phyloP scores from a whole-genome alignment of 2,888 invertebrate genomes.

The Cheilosia variabilis region DNA sequence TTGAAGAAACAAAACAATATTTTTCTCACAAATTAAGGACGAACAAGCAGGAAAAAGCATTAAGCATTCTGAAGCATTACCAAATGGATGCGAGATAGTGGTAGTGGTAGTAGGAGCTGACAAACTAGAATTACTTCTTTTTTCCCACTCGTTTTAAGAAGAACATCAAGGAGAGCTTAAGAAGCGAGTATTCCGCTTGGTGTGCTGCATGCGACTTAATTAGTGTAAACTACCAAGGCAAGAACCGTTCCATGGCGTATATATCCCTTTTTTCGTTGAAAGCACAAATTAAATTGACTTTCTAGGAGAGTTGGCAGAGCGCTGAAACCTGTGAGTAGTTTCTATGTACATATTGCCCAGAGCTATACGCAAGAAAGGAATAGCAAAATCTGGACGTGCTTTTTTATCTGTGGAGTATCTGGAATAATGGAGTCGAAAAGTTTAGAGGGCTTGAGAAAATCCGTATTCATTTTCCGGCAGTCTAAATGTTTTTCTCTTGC shows the following conservation, averaged over 20 bases:
- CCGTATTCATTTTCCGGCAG: neutral
- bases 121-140: slow-evolving; percentile 16
- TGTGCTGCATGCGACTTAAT: slow-evolving; percentile 29
- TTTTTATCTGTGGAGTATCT: slow-evolving; percentile 12
- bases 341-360: neutral
- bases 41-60: slow-evolving; percentile 1
- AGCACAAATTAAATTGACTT: slow-evolving; percentile 26
- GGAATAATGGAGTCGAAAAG: neutral
- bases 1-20: slow-evolving; percentile 6
- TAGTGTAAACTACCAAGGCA: slow-evolving; percentile 25
- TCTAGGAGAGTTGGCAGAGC: slow-evolving; percentile 3
- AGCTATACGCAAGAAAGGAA: neutral
- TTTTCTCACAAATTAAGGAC: slow-evolving; percentile 35
- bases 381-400: slow-evolving; percentile 9
- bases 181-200: slow-evolving; percentile 8
- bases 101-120: neutral
- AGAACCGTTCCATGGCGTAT: neutral
- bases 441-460: slow-evolving; percentile 12
- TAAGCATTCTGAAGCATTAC: neutral
- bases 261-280: slow-evolving; percentile 4
- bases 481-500: neutral
- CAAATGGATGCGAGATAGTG: slow-evolving; percentile 12
- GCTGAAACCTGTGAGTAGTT: neutral
- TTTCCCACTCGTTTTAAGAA: slow-evolving; percentile 18
- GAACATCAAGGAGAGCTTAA: slow-evolving; percentile 30